A percentile compares a stretch with the other conserved stretches of the same genome.
Conservation (phyloP, 2,113 vertebrate genomes). For the Ptyas mucosa region DNA sequence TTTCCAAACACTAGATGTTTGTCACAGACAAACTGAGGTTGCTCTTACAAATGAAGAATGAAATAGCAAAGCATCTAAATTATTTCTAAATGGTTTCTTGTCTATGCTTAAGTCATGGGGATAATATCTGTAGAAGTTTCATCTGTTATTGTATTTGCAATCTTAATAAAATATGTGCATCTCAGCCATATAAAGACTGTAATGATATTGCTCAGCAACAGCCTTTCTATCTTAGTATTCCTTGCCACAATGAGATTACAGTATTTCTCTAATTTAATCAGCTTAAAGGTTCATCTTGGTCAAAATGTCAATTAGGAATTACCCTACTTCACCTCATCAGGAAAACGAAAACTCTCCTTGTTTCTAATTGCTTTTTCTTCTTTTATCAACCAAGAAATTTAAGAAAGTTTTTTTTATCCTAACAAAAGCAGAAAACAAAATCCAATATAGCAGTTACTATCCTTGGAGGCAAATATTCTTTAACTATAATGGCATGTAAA, state of each 20-base stretch:
- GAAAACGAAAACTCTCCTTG: background rate
- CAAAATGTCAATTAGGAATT: background rate
- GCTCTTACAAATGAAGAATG: background rate
- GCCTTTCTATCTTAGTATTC: slow-evolving; percentile 27
- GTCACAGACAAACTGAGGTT: background rate
- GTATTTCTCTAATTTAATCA: slow-evolving; percentile 51
- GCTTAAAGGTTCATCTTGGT: background rate
- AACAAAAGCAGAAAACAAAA: background rate
- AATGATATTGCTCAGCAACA: background rate
- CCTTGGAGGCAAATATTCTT: background rate
- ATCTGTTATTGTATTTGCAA: background rate
- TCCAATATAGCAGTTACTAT: background rate
- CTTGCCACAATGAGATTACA: slow-evolving; percentile 23
- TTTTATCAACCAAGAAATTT: slow-evolving; percentile 7
- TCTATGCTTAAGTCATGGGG: rapidly evolving
- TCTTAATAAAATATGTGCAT: background rate
- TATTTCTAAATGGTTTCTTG: background rate
- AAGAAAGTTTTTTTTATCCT: slow-evolving; percentile 2
- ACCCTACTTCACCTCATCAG: background rate
- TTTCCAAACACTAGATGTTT: background rate
- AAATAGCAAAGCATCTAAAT: background rate
- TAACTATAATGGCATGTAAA: background rate
- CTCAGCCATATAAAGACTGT: background rate
- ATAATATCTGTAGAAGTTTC: background rate
- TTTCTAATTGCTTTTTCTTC: background rate